Conservation (phyloP, 2,888 invertebrate species). For the Trachelus troglodyta region DNA sequence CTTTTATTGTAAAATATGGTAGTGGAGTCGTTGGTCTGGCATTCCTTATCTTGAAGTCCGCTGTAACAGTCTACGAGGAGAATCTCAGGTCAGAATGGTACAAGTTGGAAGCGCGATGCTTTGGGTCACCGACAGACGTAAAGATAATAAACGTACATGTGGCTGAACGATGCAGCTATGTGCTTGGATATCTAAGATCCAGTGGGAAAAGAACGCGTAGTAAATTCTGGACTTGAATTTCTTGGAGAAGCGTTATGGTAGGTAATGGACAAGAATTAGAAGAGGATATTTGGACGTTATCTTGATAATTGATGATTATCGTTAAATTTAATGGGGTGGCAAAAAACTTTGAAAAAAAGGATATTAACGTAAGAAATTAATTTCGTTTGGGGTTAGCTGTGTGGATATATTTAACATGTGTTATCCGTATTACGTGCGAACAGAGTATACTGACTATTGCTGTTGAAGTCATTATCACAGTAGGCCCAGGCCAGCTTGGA, state of each 20-base stretch:
- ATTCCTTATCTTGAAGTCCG: conserved; percentile 71
- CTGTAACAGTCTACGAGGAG: conserved; percentile 73
- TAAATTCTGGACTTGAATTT: background rate
- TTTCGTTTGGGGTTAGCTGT: background rate
- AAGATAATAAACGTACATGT: background rate
- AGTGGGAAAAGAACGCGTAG: background rate
- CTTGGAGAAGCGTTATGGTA: background rate
- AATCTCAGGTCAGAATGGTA: conserved; percentile 6
- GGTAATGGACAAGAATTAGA: background rate
- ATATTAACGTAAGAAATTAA: background rate
- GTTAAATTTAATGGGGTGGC: background rate
- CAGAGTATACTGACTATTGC: conserved; percentile 68
- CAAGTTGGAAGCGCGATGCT: background rate
- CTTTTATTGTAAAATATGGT: conserved; percentile 69
- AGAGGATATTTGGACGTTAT: background rate
- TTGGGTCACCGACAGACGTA: background rate
- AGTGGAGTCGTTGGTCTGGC: conserved; percentile 66
- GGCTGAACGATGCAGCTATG: background rate
- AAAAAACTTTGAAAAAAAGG: background rate
- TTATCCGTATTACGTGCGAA: background rate
- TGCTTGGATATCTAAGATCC: background rate
- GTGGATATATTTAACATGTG: no score
- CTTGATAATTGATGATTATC: background rate
- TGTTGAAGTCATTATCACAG: conserved; percentile 74
- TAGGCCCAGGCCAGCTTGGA: conserved; percentile 76